Conservation (phyloP, 2,113 vertebrate genomes). For the Elaphurus davidianus region DNA sequence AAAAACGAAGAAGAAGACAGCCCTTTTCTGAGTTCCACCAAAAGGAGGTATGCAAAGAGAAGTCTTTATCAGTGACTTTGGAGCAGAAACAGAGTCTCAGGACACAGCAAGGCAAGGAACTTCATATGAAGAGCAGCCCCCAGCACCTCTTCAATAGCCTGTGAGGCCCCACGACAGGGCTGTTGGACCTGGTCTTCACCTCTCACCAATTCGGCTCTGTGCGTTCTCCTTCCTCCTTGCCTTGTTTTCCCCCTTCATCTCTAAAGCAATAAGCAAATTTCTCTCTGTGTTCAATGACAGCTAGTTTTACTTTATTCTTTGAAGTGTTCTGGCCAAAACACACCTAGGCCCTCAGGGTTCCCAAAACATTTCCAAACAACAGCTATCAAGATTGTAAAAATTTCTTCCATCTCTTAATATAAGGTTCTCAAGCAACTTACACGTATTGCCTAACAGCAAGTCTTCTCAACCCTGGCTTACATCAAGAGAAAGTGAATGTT, state of each 20-base stretch:
- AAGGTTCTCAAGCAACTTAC: background rate
- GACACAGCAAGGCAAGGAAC: background rate
- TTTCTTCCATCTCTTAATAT: background rate
- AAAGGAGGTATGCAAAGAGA: background rate
- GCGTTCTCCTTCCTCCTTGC: background rate
- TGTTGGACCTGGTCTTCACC: background rate
- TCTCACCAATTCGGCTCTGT: background rate
- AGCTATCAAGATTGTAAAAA: background rate
- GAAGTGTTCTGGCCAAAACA: background rate
- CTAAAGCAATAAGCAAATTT: background rate
- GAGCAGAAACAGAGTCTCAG: background rate
- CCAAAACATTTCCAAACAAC: background rate
- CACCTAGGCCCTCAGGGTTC: background rate
- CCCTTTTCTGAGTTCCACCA: background rate
- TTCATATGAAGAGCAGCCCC: background rate
- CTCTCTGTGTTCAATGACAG: background rate
- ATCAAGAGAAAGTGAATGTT: background rate
- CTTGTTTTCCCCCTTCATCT: background rate
- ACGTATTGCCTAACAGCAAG: background rate
- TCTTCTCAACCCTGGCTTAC: background rate
- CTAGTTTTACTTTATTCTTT: background rate
- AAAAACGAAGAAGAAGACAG: background rate
- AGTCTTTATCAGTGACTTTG: background rate
- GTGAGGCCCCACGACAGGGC: too few relatives aligned
- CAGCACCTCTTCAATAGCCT: background rate